Base-by-base conservation (phyloP, 2,797 vertebrate genomes). In the Moxostoma hubbsi region DNA sequence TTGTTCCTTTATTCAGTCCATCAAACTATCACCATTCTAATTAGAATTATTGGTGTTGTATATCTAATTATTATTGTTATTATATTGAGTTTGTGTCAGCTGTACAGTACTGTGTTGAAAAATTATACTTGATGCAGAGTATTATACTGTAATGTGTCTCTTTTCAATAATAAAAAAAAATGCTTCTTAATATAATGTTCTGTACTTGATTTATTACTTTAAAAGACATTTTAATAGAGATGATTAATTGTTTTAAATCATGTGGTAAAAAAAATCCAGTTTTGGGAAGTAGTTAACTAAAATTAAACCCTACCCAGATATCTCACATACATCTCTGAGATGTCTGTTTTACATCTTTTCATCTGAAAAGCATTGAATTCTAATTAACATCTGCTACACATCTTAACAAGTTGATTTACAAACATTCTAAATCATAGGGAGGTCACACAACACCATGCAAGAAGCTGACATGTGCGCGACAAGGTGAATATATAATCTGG, bases 121-220 rank as follows among this genome's bases (percentile, higher is more conserved):
- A 84, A 91, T 95, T 94, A 94, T 94, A 95, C 95, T 92, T 93
- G 90, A 93, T 76, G 84, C 93, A 93, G 93, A 93, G 90, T 94
- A 93, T 93, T 93, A 89, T 92, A 94, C 93, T 92, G 94, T 94
- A 92, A 93, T 90, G 91, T 93, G 92, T 96, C 95, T 95, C 95
- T 96, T 96, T 96, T 96, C 94, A 97, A 97, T 98, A 4, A n/a
- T n/a, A n/a, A n/a, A 36, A 97, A 97, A 97, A 95, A 90, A 91
- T 90, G 87, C 91, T 93, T 94, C 92, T 84, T 92, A 90, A 93
- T 90, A 94, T 89, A 89, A 86, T 68, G 54, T 18, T 73, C 6
- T 55, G 36, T 74, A 0, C 0, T 6, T 50, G n/a, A 53, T 77
- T 62, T 68, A 12, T 64, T 47, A 6, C 15, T 15, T 11, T 13